Base-by-base conservation (phyloP, 2,888 invertebrate genomes). In the Trissolcus brochymenae region DNA sequence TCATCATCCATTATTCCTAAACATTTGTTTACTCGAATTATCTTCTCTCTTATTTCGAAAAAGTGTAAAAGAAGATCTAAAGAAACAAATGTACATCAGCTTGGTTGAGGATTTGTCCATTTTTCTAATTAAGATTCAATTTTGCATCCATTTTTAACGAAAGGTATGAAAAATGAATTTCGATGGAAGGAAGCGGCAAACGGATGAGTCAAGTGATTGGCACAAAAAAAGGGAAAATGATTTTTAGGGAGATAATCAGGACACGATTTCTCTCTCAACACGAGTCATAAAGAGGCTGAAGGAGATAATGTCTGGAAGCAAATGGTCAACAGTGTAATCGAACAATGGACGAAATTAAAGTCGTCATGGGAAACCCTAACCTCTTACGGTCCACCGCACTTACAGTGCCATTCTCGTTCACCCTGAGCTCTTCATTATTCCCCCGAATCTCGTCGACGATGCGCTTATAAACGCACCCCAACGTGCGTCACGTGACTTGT, bases 301-400 rank as follows among this genome's bases (percentile, higher is more conserved):
- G 79, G 70, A 78, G 60, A 80, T 78, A 80, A 80, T 79, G 55
- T 71, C 68, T 78, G 79, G 75, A 81, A 80, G 80, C 78, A 78
- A 82, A 81, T 80, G 83, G 79, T 76, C 82, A 77, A 82, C 72
- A 77, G 74, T 66, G 78, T 70, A 78, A 78, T 81, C 76, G 81
- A 82, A 83, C 83, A 84, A 86, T 84, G 82, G 80, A 53, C 62
- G 79, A 84, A 87, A 87, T 88, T 84, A 84, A 86, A 87, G 83
- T 85, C 86, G 87, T 86, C 87, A 87, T 88, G 88, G 88, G 87
- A 88, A 88, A 87, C 82, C 86, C 83, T 82, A 84, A 82, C 80
- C 84, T 85, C 85, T 86, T 87, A 85, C 85, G 84, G 85, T 87
- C 84, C 80, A 82, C 82, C 85, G 87, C 85, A 82, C 81, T 82